Evolutionary conservation across 2,797 vertebrate species (phyloP).

Genomic region (Galago senegalensis): DNA sequence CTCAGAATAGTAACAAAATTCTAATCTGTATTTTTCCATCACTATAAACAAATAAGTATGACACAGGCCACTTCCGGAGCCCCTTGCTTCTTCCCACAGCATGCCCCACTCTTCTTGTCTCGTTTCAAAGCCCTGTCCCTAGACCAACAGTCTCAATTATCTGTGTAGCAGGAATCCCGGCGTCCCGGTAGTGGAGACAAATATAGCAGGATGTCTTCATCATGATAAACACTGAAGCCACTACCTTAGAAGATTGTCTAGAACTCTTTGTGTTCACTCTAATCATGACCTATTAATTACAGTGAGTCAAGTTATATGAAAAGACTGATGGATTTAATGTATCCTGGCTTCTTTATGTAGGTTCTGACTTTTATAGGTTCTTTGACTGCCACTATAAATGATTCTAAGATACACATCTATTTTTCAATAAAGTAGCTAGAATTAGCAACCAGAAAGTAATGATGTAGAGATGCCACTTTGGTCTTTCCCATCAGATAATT

Average conservation of each 20-base stretch:
- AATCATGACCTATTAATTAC: neutral
- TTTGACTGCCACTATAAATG: neutral
- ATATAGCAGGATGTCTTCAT: too few relatives aligned
- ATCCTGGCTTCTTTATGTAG: neutral
- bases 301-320: neutral
- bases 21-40: neutral
- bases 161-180: neutral
- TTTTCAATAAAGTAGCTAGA: neutral
- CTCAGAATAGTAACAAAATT: neutral
- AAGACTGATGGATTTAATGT: neutral
- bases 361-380: neutral
- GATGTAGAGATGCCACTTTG: neutral
- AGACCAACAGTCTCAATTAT: fast-evolving
- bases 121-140: neutral
- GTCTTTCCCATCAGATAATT: neutral
- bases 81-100: neutral
- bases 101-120: fast-evolving
- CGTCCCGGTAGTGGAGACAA: neutral
- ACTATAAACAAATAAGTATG: neutral
- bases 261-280: neutral
- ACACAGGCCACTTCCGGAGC: neutral
- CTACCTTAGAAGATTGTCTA: neutral
- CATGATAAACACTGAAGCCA: fast-evolving
- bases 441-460: neutral
- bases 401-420: neutral